Percentiles rank a stretch among this genome's conserved stretches.
Conservation (phyloP, 1,140 invertebrate species). For the Megathymus violae region DNA sequence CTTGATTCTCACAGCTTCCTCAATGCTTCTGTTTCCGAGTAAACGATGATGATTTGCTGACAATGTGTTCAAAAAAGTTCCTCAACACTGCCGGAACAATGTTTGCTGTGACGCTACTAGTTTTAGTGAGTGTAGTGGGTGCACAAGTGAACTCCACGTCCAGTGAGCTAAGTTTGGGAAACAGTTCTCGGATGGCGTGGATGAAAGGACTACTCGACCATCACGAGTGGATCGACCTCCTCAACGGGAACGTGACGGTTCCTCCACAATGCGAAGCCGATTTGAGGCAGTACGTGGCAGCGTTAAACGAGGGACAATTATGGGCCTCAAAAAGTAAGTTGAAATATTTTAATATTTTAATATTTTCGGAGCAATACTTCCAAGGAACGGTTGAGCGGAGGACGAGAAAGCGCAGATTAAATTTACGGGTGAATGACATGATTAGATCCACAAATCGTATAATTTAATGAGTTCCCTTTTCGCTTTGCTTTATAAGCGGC, state of each 20-base stretch:
- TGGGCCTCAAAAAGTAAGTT: slow-evolving; percentile 90
- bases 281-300: slow-evolving; percentile 84
- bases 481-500: slow-evolving; percentile 7
- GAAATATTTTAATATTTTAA: slow-evolving; percentile 13
- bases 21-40: background rate
- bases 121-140: slow-evolving; percentile 74
- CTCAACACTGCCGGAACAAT: slow-evolving; percentile 34
- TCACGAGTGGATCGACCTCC: slow-evolving; percentile 84
- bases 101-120: slow-evolving; percentile 58
- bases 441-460: slow-evolving; percentile 26
- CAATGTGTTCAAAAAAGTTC: slow-evolving; percentile 37
- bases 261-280: slow-evolving; percentile 82
- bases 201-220: slow-evolving; percentile 87
- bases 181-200: slow-evolving; percentile 85
- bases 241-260: slow-evolving; percentile 75
- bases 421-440: slow-evolving; percentile 23
- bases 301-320: slow-evolving; percentile 84
- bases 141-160: slow-evolving; percentile 64
- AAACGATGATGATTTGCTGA: slow-evolving; percentile 35
- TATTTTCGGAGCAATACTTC: background rate
- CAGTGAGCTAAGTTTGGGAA: slow-evolving; percentile 31
- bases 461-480: slow-evolving; percentile 21
- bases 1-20: slow-evolving; percentile 21
- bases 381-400: background rate
- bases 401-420: slow-evolving; percentile 18